Evolutionary conservation across 2,888 invertebrate species (phyloP), one percentile per base, ranked within the genome.

Genomic region (Stegana nigrithorax): DNA sequence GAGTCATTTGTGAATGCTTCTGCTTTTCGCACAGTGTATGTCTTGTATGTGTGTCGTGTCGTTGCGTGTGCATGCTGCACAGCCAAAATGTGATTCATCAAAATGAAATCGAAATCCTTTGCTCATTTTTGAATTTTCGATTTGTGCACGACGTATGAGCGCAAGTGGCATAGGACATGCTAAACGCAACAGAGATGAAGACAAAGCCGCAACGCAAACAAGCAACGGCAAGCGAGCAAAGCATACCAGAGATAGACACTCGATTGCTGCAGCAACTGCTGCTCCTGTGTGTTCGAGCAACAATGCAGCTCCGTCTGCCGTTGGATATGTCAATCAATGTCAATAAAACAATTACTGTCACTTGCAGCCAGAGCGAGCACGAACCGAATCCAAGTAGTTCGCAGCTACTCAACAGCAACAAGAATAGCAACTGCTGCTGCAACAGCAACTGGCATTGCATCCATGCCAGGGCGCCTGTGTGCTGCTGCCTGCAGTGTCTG

Each of bases 281-380:
- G 42, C 10, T 2, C 23, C 10, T 27, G 42, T 45, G 45, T 55
- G 62, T 32, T n/a, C 42, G 6, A 12, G 42, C 42, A 42, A 42
- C 12, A 8, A n/a, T 12, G 2, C 42, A 14, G 10, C 14, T 26
- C 50, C 5, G 23, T 23, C 14, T 23, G 2, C 25, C 32, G 55
- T 60, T 59, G 66, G 78, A 70, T 70, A 67, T 75, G 81, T 80
- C 80, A 80, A 80, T 80, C 80, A 81, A 81, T 81, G 81, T 78
- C 80, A 81, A 80, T 80, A 81, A 80, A 80, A 78, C 81, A 81
- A 81, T 81, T 80, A 78, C 80, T 80, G 81, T 81, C 80, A 81
- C 77, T 81, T 75, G 72, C 78, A 78, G 71, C 70, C 69, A 70
- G 65, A 71, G 63, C 53, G 23, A 59, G 59, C 60, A 45, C 53